Evolutionary conservation across 1,140 invertebrate species (phyloP).

Genomic region (Aphelenchoides fujianensis): DNA sequence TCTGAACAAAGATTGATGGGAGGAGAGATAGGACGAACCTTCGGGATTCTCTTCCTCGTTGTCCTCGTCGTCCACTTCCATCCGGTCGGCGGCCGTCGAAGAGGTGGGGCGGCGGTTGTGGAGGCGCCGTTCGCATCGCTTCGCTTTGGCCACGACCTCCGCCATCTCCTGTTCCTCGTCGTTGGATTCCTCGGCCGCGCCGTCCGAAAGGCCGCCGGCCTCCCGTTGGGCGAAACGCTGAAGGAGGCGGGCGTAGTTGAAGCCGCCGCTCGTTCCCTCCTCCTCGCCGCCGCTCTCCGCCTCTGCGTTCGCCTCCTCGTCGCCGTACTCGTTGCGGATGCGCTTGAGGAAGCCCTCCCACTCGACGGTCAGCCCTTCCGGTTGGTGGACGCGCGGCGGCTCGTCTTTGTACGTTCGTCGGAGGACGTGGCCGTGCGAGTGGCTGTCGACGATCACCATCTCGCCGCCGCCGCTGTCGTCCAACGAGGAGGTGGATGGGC

Average conservation of each 20-base stretch:
- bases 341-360: conserved; percentile 21
- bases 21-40: not conserved
- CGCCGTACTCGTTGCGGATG: conserved; percentile 71
- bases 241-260: conserved; percentile 3
- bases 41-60: too few species aligned
- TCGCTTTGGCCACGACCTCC: conserved; percentile 2
- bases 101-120: not conserved
- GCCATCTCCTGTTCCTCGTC: not conserved
- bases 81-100: not conserved
- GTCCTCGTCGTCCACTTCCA: not conserved
- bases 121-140: not conserved
- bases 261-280: conserved; percentile 30
- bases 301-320: not conserved
- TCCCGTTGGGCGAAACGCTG: conserved; percentile 9
- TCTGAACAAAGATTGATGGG: not conserved
- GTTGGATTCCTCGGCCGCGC: not conserved
- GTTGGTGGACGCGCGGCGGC: not conserved
- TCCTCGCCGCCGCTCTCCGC: too few species aligned
- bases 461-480: not conserved
- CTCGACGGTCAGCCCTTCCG: not conserved
- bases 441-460: conserved; percentile 17
- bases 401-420: not conserved
- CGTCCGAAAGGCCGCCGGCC: not conserved
- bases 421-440: conserved; percentile 9
- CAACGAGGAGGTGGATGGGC: not conserved